These are phyloP conservation scores for Stomorhina lunata DNA, from an alignment of 2,888 invertebrate genomes.

Conservation along the genomic window DNA sequence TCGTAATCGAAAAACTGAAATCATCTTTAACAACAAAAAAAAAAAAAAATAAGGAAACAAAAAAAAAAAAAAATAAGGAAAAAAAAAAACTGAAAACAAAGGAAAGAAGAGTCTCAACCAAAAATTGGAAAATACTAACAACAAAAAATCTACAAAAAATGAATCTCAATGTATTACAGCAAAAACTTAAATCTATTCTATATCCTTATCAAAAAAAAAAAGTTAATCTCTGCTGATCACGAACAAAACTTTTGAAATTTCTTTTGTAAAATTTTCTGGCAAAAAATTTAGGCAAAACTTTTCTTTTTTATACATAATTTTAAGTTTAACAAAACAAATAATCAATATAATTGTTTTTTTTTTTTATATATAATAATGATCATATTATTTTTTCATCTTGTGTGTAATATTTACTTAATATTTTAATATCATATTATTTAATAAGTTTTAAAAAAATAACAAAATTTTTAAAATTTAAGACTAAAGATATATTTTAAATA, in stretches of 20 bases:
- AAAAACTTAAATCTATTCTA: slow-evolving; percentile 13
- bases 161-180: slow-evolving; percentile 56
- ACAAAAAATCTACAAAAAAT: slow-evolving; percentile 8
- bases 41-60: neutral
- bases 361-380: neutral
- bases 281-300: neutral
- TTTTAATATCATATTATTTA: slow-evolving; percentile 65
- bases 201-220: neutral
- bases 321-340: slow-evolving; percentile 37
- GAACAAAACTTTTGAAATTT: slow-evolving; percentile 43
- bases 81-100: slow-evolving; percentile 1
- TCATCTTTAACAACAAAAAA: neutral
- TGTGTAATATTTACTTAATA: slow-evolving; percentile 69
- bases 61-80: too few relatives aligned
- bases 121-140: neutral
- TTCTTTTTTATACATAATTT: slow-evolving; percentile 20
- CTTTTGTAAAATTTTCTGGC: slow-evolving; percentile 11
- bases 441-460: slow-evolving; percentile 46
- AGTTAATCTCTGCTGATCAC: too few relatives aligned
- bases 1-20: neutral
- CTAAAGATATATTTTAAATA: slow-evolving; percentile 17
- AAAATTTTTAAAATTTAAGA: slow-evolving; percentile 20
- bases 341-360: slow-evolving; percentile 46
- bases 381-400: slow-evolving; percentile 53
- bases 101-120: slow-evolving; percentile 58